Base-by-base conservation (phyloP, 2,888 invertebrate species). In the Scaptomyza polygonia region DNA sequence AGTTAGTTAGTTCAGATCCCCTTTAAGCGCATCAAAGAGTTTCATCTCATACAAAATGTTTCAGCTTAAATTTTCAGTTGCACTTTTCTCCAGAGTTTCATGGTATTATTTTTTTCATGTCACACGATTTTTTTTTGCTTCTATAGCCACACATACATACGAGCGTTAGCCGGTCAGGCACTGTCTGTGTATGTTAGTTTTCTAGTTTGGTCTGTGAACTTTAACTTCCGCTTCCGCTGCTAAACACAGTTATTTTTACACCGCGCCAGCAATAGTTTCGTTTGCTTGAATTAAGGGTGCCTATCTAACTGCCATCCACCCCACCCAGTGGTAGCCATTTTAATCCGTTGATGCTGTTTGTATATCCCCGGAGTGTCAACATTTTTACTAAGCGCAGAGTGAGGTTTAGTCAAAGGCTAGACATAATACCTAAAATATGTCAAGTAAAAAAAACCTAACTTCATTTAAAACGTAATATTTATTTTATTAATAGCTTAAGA, bases 161-260 rank as follows among this genome's bases (percentile, higher is more conserved):
- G 39, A 30, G 14, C 16, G 8, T 12, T 29, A 3, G 9, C 9
- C 8, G 9, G 4, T 16, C n/a, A n/a, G 39, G 40, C 14, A 11
- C 7, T 34, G 3, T 8, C 30, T 18, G 25, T 27, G 18, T 16
- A 16, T 40, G 49, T 59, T 54, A 53, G 43, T 47, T 59, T 39
- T 56, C 32, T 36, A 51, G 56, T 53, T 55, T 52, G 58, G 36
- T 34, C 47, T 48, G 39, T 45, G 44, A 52, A 36, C 40, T 47
- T 69, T 64, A 40, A 64, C 43, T 55, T 62, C 55, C 57, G 53
- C 14, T 79, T 79, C 74, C 70, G 77, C 59, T 68, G 57, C 68
- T 71, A 79, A 79, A 71, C 71, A 74, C 54, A 67, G 74, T 68
- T 79, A 67, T 69, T 79, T 78, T 66, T 71, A 58, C 66, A 66